Evolutionary conservation across 2,888 invertebrate species (phyloP), one percentile per base, ranked within the genome.

Genomic region (Drosophila leonis): DNA sequence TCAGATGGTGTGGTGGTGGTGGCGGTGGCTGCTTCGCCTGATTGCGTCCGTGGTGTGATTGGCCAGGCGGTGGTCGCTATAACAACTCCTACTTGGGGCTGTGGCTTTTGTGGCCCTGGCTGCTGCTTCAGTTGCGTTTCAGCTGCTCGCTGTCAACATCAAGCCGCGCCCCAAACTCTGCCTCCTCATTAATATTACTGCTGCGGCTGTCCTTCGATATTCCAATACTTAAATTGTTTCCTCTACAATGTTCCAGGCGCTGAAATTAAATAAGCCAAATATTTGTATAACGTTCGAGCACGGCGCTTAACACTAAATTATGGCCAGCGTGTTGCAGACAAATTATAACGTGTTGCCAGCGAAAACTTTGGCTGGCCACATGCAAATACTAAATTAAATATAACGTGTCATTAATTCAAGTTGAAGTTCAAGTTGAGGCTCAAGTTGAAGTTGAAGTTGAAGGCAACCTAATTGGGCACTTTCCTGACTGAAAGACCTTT

Each of bases 141-240:
- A 69, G 68, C 83, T 72, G 72, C 59, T 51, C 51, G 60, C 76
- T 73, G 70, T 78, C 68, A 75, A 70, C 70, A 69, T 72, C 29
- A 48, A 48, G 65, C 73, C 65, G 52, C 33, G 44, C 29, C 66
- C 61, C 42, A 37, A 72, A 55, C 71, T 71, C 64, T 55, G 75
- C 49, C 82, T 68, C 70, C 82, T 85, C 84, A 85, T 85, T 89
- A 82, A 85, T 82, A 77, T 70, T 61, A 54, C 65, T 33, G 18
- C 8, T 39, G 31, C 31, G 55, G n/a, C 61, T 42, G n/a, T 65
- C 49, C 57, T 33, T 37, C 61, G 57, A 65, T 78, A 37, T 56
- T 44, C 49, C 66, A 65, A 60, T 75, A 41, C 62, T 77, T 66
- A 67, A 85, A 78, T 75, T 56, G 56, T 27, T 54, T 27, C 27